A percentile compares a stretch with the other conserved stretches of the same genome.
These are phyloP conservation scores for Hyposoter didymator DNA, from an alignment of 2,888 invertebrate genomes.

Conservation along the genomic window DNA sequence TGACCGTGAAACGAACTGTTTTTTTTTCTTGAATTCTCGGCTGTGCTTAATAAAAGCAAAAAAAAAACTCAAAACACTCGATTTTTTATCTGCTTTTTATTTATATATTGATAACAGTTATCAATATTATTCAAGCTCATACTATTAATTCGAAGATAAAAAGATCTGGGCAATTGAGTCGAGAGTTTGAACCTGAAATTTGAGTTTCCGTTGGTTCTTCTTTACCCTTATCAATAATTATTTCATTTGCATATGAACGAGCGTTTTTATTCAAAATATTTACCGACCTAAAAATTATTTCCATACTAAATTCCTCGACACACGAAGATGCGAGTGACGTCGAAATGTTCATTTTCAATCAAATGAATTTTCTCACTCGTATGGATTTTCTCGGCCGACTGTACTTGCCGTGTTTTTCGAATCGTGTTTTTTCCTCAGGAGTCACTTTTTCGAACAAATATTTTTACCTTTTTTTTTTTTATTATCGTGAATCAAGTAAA, in stretches of 20 bases:
- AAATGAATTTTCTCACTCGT: not conserved
- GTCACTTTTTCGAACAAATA: not conserved
- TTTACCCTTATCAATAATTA: not conserved
- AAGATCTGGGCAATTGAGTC: not conserved
- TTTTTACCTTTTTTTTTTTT: not conserved
- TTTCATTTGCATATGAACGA: not conserved
- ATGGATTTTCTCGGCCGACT: not conserved
- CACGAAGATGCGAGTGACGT: not conserved
- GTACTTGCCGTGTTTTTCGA: not conserved
- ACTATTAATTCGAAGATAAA: slow-evolving; percentile 23
- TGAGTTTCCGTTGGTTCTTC: not conserved
- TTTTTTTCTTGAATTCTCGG: not conserved
- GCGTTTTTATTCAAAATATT: not conserved
- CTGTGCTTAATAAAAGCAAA: not conserved
- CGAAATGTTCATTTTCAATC: not conserved
- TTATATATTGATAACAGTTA: not conserved
- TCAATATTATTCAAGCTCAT: slow-evolving; percentile 13
- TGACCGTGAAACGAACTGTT: slow-evolving; percentile 7
- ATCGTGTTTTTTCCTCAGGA: not conserved
- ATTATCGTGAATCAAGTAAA: not conserved
- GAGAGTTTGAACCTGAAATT: not conserved
- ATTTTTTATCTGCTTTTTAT: not conserved
- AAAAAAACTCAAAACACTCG: not conserved
- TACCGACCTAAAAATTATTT: not conserved
- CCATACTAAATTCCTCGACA: not conserved